Percentiles rank a stretch among this genome's conserved stretches.
phyloP scores from a whole-genome alignment of 2,113 vertebrate genomes.

The Lipotes vexillifer region DNA sequence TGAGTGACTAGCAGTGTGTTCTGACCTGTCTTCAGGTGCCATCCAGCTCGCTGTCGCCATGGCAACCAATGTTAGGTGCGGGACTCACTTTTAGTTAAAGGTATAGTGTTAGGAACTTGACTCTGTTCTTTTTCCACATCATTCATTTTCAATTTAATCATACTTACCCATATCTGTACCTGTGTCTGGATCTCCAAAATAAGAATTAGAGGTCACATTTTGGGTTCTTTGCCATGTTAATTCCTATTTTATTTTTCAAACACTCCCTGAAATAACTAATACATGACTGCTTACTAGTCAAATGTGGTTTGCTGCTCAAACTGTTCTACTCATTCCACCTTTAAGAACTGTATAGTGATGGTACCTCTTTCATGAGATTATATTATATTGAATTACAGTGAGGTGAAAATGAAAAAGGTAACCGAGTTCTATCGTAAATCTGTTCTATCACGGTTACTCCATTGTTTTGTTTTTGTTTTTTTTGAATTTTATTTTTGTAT shows the following conservation, averaged over 20 bases:
- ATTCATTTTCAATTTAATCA: background rate
- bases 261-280: background rate
- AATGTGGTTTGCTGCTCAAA: background rate
- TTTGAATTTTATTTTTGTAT: no score
- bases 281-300: fast-evolving
- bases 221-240: background rate
- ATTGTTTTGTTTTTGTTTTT: background rate
- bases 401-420: background rate
- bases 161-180: background rate
- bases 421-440: background rate
- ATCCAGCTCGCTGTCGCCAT: background rate
- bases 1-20: background rate
- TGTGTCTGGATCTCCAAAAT: background rate
- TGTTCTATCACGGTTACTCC: background rate
- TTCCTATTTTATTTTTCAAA: background rate
- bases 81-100: background rate
- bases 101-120: background rate
- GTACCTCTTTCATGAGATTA: background rate
- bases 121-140: background rate
- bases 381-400: fast-evolving
- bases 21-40: background rate
- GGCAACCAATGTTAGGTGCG: background rate
- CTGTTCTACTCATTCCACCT: background rate
- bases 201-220: background rate
- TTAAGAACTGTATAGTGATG: fast-evolving